Percentiles rank a stretch among this genome's conserved stretches.
These are phyloP conservation scores for Oryzias melastigma DNA, from an alignment of 2,113 vertebrate genomes.

Conservation along the genomic window DNA sequence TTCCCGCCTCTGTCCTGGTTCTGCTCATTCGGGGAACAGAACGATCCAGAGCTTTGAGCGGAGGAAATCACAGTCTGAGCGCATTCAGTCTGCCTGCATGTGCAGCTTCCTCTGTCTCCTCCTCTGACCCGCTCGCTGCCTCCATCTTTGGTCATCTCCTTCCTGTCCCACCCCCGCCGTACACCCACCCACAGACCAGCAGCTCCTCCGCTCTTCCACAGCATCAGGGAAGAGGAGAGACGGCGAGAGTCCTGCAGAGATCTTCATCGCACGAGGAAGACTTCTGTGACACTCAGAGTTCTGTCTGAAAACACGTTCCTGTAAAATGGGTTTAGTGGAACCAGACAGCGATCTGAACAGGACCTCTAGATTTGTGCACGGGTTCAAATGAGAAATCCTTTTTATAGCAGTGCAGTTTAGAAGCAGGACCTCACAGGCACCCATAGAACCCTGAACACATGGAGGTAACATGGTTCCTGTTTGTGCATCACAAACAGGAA, in stretches of 20 bases:
- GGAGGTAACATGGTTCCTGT: no score
- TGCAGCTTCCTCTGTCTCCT: constrained; percentile 34
- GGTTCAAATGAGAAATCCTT: no score
- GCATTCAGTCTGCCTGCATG: constrained; percentile 31
- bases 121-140: constrained; percentile 41
- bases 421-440: no score
- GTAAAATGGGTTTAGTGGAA: no score
- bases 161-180: background rate
- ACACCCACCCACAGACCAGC: constrained; percentile 44
- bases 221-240: constrained; percentile 3
- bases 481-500: no score
- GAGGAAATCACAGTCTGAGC: constrained; percentile 65
- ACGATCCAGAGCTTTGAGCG: constrained; percentile 26
- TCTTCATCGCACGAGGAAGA: constrained; percentile 32
- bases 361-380: no score
- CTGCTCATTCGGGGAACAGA: constrained; percentile 4
- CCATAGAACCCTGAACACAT: no score
- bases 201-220: constrained; percentile 24
- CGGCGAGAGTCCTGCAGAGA: constrained; percentile 1
- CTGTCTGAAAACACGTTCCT: no score
- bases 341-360: no score
- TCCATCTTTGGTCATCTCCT: constrained; percentile 28
- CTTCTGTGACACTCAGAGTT: background rate
- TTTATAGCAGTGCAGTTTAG: no score
- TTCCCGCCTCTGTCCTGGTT: background rate